phyloP scores from a whole-genome alignment of 2,888 invertebrate genomes.

The Graphium colonna region DNA sequence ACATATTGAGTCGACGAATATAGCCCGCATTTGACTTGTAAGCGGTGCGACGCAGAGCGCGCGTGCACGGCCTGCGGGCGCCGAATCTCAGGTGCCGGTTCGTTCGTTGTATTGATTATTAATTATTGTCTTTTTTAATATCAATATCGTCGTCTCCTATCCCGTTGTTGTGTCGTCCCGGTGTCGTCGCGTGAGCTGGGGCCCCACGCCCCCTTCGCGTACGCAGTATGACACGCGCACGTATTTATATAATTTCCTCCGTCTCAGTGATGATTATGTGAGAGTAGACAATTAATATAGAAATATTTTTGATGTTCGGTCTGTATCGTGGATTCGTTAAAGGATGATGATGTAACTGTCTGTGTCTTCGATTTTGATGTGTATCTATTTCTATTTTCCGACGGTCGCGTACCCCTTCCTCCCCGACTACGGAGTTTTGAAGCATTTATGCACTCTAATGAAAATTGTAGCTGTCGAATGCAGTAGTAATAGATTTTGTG shows the following conservation, averaged over 20 bases:
- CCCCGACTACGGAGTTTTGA: conserved; percentile 60
- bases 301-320: conserved; percentile 75
- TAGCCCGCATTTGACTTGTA: too few relatives aligned
- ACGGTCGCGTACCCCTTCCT: conserved; percentile 38
- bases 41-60: conserved; percentile 39
- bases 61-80: conserved; percentile 48
- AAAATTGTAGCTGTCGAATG: conserved; percentile 64
- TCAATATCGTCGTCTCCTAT: conserved; percentile 26
- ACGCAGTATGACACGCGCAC: conserved; percentile 48
- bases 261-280: conserved; percentile 59
- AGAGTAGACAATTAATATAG: conserved; percentile 68
- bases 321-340: conserved; percentile 71
- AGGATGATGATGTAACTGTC: conserved; percentile 55
- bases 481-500: conserved; percentile 71
- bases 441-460: conserved; percentile 76
- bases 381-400: conserved; percentile 47
- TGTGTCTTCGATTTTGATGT: conserved; percentile 56
- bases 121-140: conserved; percentile 11
- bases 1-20: too few relatives aligned
- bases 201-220: conserved; percentile 47
- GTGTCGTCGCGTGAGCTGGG: conserved; percentile 39
- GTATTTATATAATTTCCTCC: conserved; percentile 47
- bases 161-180: conserved; percentile 32
- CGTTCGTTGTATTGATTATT: too few relatives aligned
- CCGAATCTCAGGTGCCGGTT: conserved; percentile 63